Conservation (phyloP, 2,797 vertebrate genomes). For the Avahi laniger region DNA sequence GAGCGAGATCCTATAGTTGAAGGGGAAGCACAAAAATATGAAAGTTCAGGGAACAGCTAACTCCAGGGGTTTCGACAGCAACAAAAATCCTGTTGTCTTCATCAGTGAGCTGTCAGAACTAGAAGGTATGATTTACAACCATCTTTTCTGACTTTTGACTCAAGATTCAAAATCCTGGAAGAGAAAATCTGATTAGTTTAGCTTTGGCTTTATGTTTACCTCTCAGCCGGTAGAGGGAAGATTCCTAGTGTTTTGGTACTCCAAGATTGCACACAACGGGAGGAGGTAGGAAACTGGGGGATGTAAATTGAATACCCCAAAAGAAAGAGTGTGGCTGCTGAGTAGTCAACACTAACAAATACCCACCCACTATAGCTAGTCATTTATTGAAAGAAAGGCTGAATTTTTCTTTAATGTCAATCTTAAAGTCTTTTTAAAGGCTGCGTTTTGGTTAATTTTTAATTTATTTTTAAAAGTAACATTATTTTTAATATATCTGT, state of each 20-base stretch:
- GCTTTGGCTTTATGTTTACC: not conserved
- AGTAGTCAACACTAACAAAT: not conserved
- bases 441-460: not conserved
- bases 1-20: not conserved
- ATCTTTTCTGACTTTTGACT: not conserved
- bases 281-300: not conserved
- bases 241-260: not conserved
- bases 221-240: not conserved
- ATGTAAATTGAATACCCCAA: not conserved
- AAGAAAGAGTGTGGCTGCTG: not conserved
- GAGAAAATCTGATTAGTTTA: not conserved
- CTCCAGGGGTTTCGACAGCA: not conserved
- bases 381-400: not conserved
- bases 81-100: not conserved
- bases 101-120: not conserved
- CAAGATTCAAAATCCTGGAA: not conserved
- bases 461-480: not conserved
- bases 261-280: not conserved
- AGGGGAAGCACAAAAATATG: not conserved
- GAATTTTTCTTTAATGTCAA: not conserved
- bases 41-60: not conserved
- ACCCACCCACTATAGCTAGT: not conserved
- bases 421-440: not conserved
- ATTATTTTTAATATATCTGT: not conserved
- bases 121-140: not conserved